These are phyloP conservation scores for Typhlomys cinereus DNA, from an alignment of 2,113 vertebrate species.

Conservation along the genomic window DNA sequence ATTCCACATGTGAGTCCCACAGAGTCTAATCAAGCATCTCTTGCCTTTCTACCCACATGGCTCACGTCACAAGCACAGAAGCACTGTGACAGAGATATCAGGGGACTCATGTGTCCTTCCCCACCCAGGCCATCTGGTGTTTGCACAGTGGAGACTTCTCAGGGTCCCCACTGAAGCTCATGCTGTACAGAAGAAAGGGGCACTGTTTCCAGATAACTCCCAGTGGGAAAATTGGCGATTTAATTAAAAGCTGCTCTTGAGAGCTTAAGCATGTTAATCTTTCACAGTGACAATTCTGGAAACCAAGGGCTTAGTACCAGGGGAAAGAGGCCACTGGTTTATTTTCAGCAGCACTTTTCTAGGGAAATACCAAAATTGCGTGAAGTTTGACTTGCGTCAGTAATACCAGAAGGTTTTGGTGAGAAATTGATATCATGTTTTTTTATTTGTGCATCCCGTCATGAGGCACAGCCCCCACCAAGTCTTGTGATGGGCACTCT, in stretches of 20 bases:
- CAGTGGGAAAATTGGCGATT: constrained; percentile 76
- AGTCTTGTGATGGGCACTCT: no score
- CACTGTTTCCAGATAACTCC: background rate
- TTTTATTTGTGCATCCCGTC: no score
- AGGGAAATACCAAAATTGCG: constrained; percentile 74
- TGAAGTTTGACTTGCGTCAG: constrained; percentile 74
- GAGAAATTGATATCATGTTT: background rate
- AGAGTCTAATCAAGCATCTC: rapidly evolving
- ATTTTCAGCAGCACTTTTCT: constrained; percentile 75
- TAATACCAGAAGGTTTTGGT: background rate
- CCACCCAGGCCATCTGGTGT: background rate
- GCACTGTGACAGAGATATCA: rapidly evolving
- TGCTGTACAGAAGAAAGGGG: background rate
- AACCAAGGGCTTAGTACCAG: constrained; percentile 63
- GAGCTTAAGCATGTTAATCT: constrained; percentile 79
- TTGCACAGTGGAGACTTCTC: rapidly evolving
- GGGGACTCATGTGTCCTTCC: rapidly evolving
- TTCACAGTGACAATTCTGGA: constrained; percentile 81
- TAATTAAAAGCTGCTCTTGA: constrained; percentile 84
- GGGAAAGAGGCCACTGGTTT: constrained; percentile 73
- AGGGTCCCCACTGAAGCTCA: background rate
- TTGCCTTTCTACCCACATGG: rapidly evolving
- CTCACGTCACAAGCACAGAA: rapidly evolving
- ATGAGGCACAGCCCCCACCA: no score
- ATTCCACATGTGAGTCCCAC: rapidly evolving